Percentiles rank a stretch among this genome's conserved stretches.
Evolutionary conservation across 2,113 vertebrate species (phyloP).

Genomic region (Phylloscopus trochilus): DNA sequence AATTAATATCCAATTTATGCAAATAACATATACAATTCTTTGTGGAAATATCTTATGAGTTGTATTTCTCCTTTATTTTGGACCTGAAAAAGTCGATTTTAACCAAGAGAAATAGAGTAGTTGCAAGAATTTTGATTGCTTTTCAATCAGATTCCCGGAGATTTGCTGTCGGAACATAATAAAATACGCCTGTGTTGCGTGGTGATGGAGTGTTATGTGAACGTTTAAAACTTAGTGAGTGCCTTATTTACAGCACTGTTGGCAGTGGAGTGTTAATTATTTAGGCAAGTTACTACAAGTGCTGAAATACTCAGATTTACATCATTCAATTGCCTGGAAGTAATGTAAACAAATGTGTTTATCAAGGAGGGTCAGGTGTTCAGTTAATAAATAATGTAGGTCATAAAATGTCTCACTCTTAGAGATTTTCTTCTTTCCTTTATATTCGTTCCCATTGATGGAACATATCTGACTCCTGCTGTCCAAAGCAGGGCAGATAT

Average conservation of each 20-base stretch:
- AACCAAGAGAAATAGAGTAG: background rate
- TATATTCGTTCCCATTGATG: background rate
- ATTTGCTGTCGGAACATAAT: background rate
- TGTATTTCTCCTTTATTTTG: background rate
- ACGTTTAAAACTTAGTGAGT: background rate
- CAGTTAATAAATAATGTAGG: background rate
- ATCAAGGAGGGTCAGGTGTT: background rate
- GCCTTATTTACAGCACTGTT: background rate
- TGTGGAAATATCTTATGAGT: background rate
- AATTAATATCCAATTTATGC: background rate
- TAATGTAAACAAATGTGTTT: background rate
- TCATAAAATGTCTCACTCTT: background rate
- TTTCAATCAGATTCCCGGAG: background rate
- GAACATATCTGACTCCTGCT: background rate
- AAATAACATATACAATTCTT: background rate
- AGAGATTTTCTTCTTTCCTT: background rate
- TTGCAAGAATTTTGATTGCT: background rate
- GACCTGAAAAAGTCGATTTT: background rate
- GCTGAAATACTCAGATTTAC: background rate
- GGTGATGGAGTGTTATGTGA: background rate
- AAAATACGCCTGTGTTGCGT: background rate
- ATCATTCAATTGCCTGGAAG: background rate
- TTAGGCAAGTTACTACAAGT: background rate
- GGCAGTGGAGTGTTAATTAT: background rate
- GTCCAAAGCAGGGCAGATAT: background rate